Evolutionary conservation across 2,888 invertebrate species (phyloP), one percentile per base, ranked within the genome.

Genomic region (Rugalucina vietnamica): DNA sequence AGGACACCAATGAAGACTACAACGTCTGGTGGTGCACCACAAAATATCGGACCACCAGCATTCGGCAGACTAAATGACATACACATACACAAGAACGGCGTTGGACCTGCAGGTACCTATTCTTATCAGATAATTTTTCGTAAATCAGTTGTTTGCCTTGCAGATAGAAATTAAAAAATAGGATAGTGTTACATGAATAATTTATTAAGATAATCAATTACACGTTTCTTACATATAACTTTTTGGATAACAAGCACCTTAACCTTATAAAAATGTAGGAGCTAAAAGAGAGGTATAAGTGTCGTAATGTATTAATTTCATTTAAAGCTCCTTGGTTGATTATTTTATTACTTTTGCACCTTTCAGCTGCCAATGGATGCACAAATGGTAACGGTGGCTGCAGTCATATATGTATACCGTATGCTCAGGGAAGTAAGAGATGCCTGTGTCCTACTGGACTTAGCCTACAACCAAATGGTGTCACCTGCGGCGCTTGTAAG

Each of bases 41-140:
- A 73, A 10, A 18, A 82, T 18, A 69, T 89, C 24, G 92, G 92
- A 29, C 91, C 91, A 18, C 69, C 90, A 34, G 87, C 87, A 8
- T 92, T 92, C 82, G 90, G 90, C 4, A 73, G 91, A 29, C 82
- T 92, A n/a, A 91, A 91, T 82, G 92, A 89, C 65, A 87, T 92
- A 0, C 90, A 91, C 72, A 78, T 90, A 29, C 91, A 92, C 84
- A 88, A 85, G 50, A 91, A 90, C 80, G 91, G 91, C 0, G 70
- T 70, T 27, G 84, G 83, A 14, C 89, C 84, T 14, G 72, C 88
- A 74, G 90, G 91, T 90, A 75, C 12, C 76, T 27, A 27, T 10
- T 69, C 14, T 14, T 49, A 49, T n/a, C 50, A 49, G 50, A 14
- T n/a, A 49, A 49, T n/a, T 18, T 49, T 49, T 49, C 50, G n/a